phyloP scores from a whole-genome alignment of 1,140 invertebrate species.

The Aricia agestis region DNA sequence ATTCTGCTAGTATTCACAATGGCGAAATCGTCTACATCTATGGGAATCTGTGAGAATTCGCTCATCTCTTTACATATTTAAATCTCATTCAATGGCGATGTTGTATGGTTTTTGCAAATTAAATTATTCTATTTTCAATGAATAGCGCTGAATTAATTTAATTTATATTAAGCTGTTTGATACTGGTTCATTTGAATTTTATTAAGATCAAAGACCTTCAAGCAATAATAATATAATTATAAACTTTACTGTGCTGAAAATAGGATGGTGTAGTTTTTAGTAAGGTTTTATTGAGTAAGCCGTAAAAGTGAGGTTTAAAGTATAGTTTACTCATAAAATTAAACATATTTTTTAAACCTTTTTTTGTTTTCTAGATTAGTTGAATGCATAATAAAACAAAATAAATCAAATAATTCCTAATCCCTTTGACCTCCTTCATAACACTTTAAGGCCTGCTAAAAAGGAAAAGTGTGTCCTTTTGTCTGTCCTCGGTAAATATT shows the following conservation, averaged over 20 bases:
- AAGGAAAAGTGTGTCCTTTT: background rate
- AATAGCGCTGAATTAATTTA: slow-evolving; percentile 2
- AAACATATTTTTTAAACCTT: too few species aligned
- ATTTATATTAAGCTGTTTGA: background rate
- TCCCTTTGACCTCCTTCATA: background rate
- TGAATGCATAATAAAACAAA: too few species aligned
- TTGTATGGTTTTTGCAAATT: slow-evolving; percentile 1
- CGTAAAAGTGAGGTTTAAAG: too few species aligned
- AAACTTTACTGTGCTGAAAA: background rate
- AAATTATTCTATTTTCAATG: background rate
- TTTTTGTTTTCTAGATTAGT: too few species aligned
- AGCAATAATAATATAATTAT: too few species aligned
- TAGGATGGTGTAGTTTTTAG: too few species aligned
- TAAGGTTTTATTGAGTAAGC: too few species aligned
- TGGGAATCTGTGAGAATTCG: slow-evolving; percentile 17
- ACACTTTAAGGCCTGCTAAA: background rate
- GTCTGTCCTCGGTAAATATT: background rate
- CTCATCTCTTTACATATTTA: slow-evolving; percentile 14
- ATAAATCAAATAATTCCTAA: background rate
- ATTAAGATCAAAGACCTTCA: too few species aligned
- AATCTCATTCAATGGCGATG: background rate
- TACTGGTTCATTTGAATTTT: background rate
- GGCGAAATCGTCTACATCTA: slow-evolving; percentile 17
- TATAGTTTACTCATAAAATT: too few species aligned
- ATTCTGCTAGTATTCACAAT: slow-evolving; percentile 30